A percentile compares a stretch with the other conserved stretches of the same genome.
phyloP scores from a whole-genome alignment of 2,888 invertebrate species.

The Rutpela maculata region DNA sequence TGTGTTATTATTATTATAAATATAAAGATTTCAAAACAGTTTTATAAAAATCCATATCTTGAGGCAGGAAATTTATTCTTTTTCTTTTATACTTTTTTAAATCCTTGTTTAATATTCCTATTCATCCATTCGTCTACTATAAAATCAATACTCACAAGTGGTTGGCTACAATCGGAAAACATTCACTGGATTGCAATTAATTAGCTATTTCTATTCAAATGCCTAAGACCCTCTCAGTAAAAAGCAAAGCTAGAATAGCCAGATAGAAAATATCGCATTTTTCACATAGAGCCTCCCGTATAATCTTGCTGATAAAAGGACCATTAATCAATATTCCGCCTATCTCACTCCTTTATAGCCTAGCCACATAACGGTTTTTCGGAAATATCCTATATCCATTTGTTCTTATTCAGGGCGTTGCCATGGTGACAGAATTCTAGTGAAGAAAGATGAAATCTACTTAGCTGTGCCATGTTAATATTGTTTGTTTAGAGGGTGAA shows the following conservation, averaged over 20 bases:
- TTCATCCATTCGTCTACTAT: no score
- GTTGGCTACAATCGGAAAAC: no score
- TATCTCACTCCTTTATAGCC: background rate
- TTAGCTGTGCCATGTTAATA: slow-evolving; percentile 22
- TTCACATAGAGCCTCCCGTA: background rate
- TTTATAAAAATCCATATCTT: no score
- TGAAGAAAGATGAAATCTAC: slow-evolving; percentile 22
- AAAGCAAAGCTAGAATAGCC: background rate
- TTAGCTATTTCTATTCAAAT: no score
- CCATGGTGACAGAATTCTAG: slow-evolving; percentile 1
- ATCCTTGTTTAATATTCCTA: no score
- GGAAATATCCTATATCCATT: slow-evolving; percentile 8
- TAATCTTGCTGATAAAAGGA: background rate
- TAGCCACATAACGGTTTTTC: background rate
- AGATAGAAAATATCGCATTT: background rate
- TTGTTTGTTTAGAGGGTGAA: slow-evolving; percentile 21
- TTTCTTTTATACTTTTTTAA: no score
- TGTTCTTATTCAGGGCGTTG: slow-evolving; percentile 20
- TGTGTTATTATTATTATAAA: no score
- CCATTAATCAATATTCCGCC: background rate
- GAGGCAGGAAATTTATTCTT: no score
- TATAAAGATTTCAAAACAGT: no score
- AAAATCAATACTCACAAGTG: no score
- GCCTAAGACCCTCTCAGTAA: background rate
- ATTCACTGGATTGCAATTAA: no score